Percentiles rank a stretch among this genome's conserved stretches.
These are phyloP conservation scores for Blennius ocellaris DNA, from an alignment of 2,113 vertebrate genomes.

Conservation along the genomic window DNA sequence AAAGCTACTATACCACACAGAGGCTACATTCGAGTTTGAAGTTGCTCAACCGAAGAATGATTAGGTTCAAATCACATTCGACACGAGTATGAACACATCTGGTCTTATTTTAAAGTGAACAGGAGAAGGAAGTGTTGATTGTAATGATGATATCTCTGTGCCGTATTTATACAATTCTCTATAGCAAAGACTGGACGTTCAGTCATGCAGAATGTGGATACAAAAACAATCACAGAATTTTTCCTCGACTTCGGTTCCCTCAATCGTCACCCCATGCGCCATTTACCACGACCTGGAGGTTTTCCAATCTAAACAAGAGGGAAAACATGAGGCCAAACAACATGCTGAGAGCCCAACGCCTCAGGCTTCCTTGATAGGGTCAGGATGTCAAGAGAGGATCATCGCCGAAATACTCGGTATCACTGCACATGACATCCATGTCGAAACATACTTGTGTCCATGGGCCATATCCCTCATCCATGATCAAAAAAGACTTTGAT, in stretches of 20 bases:
- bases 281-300: constrained; percentile 51
- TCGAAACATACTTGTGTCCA: constrained; percentile 2
- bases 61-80: constrained; percentile 57
- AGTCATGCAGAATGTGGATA: constrained; percentile 57
- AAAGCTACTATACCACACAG: constrained; percentile 49
- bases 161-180: constrained; percentile 53
- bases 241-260: constrained; percentile 42
- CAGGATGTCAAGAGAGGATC: constrained; percentile 38
- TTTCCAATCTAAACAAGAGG: constrained; percentile 60
- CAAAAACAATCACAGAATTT: constrained; percentile 55
- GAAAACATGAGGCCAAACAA: constrained; percentile 35
- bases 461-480: constrained; percentile 9
- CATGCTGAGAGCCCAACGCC: constrained; percentile 14
- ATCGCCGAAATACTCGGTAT: constrained; percentile 9
- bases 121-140: constrained; percentile 55
- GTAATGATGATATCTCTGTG: constrained; percentile 55
- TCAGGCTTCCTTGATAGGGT: constrained; percentile 45
- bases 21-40: constrained; percentile 35
- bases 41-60: constrained; percentile 54
- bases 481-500: constrained; percentile 15
- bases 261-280: constrained; percentile 47
- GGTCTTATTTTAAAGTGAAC: constrained; percentile 58
- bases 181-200: constrained; percentile 26
- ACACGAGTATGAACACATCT: constrained; percentile 66
- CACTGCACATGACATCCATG: constrained; percentile 3